These are phyloP conservation scores for Dioctria linearis DNA, from an alignment of 2,888 invertebrate genomes.

Conservation along the genomic window DNA sequence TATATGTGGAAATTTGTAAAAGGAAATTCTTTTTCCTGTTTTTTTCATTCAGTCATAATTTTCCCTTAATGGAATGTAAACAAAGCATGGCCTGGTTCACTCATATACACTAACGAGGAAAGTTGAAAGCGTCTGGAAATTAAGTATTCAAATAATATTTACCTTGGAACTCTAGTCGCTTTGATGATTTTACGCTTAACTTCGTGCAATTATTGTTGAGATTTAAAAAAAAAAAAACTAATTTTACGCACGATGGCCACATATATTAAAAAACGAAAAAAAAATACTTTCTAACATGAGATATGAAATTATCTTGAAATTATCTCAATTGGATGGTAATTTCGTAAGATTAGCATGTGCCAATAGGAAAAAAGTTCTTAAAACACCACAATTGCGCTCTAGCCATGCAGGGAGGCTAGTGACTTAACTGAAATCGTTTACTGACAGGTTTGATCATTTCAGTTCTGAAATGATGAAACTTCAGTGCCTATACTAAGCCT, in stretches of 20 bases:
- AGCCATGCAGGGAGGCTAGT: no score
- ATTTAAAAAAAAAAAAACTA: background rate
- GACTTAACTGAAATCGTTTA: no score
- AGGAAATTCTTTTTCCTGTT: background rate
- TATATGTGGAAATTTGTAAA: background rate
- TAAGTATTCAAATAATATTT: slow-evolving; percentile 39
- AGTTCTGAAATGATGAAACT: no score
- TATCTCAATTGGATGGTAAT: no score
- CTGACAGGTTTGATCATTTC: no score
- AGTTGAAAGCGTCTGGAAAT: slow-evolving; percentile 6
- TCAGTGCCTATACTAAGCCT: no score
- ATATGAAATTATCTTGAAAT: no score
- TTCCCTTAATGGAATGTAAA: slow-evolving; percentile 37
- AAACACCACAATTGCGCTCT: no score
- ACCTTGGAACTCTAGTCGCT: slow-evolving; percentile 27
- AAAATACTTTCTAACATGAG: no score
- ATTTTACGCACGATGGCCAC: background rate
- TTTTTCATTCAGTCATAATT: slow-evolving; percentile 28
- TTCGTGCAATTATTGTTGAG: slow-evolving; percentile 12
- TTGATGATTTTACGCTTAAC: slow-evolving; percentile 34
- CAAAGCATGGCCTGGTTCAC: slow-evolving; percentile 25
- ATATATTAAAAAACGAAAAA: no score
- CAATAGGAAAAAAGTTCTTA: no score
- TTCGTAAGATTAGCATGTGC: no score
- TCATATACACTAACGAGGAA: slow-evolving; percentile 30